Evolutionary conservation across 2,797 vertebrate species (phyloP).

Genomic region (Poecilia velifera): DNA sequence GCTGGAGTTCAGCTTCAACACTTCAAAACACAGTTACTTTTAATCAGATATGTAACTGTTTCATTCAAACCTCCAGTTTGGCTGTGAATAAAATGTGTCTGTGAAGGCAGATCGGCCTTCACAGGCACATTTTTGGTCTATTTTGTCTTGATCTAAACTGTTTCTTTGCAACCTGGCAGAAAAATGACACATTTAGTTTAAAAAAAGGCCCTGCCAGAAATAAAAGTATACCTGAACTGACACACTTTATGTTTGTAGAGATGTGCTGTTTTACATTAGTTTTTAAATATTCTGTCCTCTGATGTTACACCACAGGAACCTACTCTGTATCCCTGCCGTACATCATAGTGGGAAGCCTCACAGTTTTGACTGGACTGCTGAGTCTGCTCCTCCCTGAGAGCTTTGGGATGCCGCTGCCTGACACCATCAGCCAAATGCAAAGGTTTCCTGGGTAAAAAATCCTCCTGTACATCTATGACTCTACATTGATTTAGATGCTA

Average conservation of each 20-base stretch:
- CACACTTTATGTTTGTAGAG: constrained; percentile 2
- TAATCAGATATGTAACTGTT: not conserved
- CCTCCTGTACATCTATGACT: not conserved
- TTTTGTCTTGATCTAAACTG: not conserved
- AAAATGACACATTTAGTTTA: constrained; percentile 8
- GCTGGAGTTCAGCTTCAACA: not conserved
- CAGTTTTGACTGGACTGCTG: constrained; percentile 84
- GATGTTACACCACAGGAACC: constrained; percentile 78
- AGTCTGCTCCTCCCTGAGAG: constrained; percentile 93
- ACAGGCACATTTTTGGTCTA: too few relatives aligned
- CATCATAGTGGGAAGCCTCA: constrained; percentile 90
- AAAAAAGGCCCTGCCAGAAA: not conserved
- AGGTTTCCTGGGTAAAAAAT: constrained; percentile 83
- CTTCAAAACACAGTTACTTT: not conserved
- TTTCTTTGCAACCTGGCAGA: constrained; percentile 1
- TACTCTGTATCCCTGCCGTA: constrained; percentile 89
- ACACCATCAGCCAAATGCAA: constrained; percentile 89
- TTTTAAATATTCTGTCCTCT: constrained; percentile 9
- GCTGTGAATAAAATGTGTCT: not conserved
- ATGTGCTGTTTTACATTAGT: constrained; percentile 14
- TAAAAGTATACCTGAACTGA: constrained; percentile 2
- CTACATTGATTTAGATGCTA: not conserved
- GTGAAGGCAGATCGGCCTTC: too few relatives aligned
- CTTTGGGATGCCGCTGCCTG: constrained; percentile 86
- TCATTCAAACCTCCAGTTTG: not conserved